phyloP scores from a whole-genome alignment of 2,113 vertebrate genomes.

The Eulacestoma nigropectus region DNA sequence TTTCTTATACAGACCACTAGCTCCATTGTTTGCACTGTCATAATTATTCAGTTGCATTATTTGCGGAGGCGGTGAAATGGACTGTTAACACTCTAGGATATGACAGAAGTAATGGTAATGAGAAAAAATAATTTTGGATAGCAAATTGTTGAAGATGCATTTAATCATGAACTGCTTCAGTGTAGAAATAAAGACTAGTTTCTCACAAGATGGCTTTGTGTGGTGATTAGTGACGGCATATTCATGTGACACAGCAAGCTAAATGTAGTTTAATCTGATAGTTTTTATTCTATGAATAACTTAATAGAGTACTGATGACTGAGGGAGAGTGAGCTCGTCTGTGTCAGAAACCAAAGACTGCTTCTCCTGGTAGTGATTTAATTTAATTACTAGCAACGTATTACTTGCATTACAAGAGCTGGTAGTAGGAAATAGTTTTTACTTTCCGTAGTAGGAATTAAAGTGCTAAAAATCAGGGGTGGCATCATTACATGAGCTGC shows the following conservation, averaged over 20 bases:
- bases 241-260: background rate
- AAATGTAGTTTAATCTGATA: constrained; percentile 21
- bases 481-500: background rate
- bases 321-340: background rate
- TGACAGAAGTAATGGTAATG: background rate
- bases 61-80: background rate
- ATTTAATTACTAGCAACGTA: background rate
- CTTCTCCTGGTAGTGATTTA: background rate
- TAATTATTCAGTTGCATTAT: background rate
- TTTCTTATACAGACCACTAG: background rate
- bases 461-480: background rate
- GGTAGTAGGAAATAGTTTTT: background rate
- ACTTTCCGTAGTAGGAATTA: background rate
- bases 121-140: constrained; percentile 1
- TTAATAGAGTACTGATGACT: constrained; percentile 9
- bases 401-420: background rate
- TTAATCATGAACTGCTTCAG: background rate
- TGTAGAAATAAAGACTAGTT: background rate
- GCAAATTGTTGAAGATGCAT: background rate
- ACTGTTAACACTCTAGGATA: background rate
- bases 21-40: background rate
- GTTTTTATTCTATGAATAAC: constrained; percentile 29
- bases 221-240: background rate
- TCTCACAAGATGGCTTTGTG: background rate
- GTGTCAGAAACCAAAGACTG: background rate